Evolutionary conservation across 2,888 invertebrate genomes (phyloP).

Genomic region (Drosophila flavopinicola): DNA sequence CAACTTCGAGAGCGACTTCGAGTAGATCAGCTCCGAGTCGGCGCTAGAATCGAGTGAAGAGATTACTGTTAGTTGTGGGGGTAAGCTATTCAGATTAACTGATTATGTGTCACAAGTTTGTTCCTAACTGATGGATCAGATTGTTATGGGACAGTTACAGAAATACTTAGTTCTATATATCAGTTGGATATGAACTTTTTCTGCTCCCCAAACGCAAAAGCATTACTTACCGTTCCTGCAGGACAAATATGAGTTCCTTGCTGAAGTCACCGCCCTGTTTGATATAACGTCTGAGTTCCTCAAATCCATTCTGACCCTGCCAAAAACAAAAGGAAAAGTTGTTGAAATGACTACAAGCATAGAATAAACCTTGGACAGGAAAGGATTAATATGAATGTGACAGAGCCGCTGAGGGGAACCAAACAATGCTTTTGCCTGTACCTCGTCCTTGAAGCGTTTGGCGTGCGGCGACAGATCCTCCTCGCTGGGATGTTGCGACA

Average conservation of each 20-base stretch:
- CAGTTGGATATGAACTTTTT: too few relatives aligned
- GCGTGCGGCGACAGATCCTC: constrained; percentile 77
- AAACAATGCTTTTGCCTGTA: constrained; percentile 56
- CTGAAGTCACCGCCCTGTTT: constrained; percentile 98
- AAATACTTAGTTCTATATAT: too few relatives aligned
- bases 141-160: too few relatives aligned
- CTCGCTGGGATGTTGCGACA: constrained; percentile 66
- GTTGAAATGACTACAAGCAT: too few relatives aligned
- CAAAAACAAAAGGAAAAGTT: constrained; percentile 74
- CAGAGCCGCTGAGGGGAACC: constrained; percentile 10
- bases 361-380: too few relatives aligned
- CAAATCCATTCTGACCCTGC: constrained; percentile 96
- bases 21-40: constrained; percentile 95
- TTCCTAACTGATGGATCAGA: too few relatives aligned
- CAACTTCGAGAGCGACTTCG: constrained; percentile 94
- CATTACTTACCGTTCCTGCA: constrained; percentile 93
- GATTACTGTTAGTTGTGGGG: too few relatives aligned
- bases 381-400: not conserved
- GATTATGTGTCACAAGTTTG: too few relatives aligned
- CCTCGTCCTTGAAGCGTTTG: constrained; percentile 79
- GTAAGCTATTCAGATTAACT: too few relatives aligned
- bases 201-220: too few relatives aligned
- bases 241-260: constrained; percentile 93
- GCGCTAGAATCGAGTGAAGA: too few relatives aligned
- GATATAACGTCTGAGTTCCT: constrained; percentile 95